Conservation (phyloP, 1,140 invertebrate species). For the Pseudobourletiella spinata region DNA sequence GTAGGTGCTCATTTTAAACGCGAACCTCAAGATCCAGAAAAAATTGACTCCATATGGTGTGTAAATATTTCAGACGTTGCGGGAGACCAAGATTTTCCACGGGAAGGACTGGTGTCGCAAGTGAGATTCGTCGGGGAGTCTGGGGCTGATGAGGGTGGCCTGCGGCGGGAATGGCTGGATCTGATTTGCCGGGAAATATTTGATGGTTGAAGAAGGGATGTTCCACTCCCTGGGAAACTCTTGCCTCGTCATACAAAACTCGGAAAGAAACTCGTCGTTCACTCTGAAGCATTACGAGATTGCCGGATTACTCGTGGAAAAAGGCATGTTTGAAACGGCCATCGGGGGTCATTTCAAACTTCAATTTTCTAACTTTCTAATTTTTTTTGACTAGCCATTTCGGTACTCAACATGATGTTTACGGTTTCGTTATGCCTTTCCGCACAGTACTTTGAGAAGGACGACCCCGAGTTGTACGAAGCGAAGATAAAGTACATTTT, state of each 20-base stretch:
- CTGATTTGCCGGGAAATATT: conserved; percentile 76
- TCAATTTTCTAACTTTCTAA: too few relatives aligned
- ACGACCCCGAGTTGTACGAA: conserved; percentile 84
- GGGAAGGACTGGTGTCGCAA: conserved; percentile 81
- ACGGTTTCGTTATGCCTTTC: too few relatives aligned
- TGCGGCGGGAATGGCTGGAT: conserved; percentile 88
- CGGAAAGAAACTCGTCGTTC: conserved; percentile 57
- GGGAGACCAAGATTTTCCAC: conserved; percentile 68
- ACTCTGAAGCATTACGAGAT: conserved; percentile 87
- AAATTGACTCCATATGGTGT: too few relatives aligned
- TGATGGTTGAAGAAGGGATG: conserved; percentile 56
- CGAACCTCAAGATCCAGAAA: too few relatives aligned
- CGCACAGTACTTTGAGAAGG: conserved; percentile 87
- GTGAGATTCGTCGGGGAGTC: conserved; percentile 77
- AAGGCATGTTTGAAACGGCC: conserved; percentile 84
- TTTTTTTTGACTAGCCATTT: too few relatives aligned
- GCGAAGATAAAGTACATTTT: conserved; percentile 87
- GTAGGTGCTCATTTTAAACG: too few relatives aligned
- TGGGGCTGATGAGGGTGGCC: conserved; percentile 87
- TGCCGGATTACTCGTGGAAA: conserved; percentile 84
- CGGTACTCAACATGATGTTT: too few relatives aligned
- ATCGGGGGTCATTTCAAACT: conserved; percentile 69
- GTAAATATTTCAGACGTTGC: conserved; percentile 69
- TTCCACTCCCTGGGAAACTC: conserved; percentile 58
- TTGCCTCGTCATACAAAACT: conserved; percentile 72